A percentile compares a stretch with the other conserved stretches of the same genome.
These are phyloP conservation scores for Tachysurus vachellii DNA, from an alignment of 2,113 vertebrate genomes.

Conservation along the genomic window DNA sequence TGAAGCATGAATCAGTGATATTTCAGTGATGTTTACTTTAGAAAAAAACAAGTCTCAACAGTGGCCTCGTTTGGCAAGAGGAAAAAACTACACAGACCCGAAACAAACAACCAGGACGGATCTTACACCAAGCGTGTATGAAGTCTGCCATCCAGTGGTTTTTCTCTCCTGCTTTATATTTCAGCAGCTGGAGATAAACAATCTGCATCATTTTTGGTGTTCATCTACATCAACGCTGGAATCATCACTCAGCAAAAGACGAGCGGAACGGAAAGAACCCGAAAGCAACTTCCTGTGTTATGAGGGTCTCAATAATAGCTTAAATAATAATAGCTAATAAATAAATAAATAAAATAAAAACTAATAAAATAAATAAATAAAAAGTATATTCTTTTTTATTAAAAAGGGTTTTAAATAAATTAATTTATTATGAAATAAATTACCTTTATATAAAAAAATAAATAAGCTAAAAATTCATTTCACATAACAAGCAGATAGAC, in stretches of 20 bases:
- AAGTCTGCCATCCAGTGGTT: conserved; percentile 43
- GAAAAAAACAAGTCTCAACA: conserved; percentile 36
- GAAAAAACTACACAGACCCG: not conserved
- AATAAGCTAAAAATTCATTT: too few relatives aligned
- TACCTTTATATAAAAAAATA: too few relatives aligned
- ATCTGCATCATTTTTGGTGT: not conserved
- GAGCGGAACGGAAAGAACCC: not conserved
- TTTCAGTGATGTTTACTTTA: not conserved
- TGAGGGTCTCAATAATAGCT: not conserved
- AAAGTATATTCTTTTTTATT: too few relatives aligned
- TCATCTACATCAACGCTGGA: not conserved
- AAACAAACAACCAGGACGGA: not conserved
- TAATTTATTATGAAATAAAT: too few relatives aligned
- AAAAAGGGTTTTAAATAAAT: too few relatives aligned
- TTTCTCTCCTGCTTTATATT: not conserved
- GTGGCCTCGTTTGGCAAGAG: conserved; percentile 52
- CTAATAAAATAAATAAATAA: too few relatives aligned
- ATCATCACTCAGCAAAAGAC: not conserved
- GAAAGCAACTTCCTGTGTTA: not conserved
- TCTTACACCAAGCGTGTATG: conserved; percentile 1
- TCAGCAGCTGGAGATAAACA: not conserved
- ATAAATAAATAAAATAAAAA: too few relatives aligned
- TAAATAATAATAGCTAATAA: too few relatives aligned
- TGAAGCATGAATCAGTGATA: conserved; percentile 38
- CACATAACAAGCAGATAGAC: too few relatives aligned